phyloP scores from a whole-genome alignment of 2,113 vertebrate species.

The Tringa solitaria region DNA sequence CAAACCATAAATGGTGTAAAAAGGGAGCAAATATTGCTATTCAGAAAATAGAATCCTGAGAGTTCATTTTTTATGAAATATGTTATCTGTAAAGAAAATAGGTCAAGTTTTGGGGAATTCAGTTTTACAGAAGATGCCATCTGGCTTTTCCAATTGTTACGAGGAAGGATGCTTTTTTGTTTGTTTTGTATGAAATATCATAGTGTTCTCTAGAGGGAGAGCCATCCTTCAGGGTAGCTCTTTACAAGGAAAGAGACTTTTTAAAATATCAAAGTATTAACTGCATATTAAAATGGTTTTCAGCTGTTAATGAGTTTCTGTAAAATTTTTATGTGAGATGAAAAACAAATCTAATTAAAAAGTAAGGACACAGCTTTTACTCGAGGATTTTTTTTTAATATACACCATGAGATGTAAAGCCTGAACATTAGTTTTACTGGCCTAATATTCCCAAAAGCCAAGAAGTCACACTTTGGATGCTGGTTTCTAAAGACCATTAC shows the following conservation, averaged over 20 bases:
- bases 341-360: neutral
- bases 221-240: neutral
- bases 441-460: neutral
- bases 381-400: neutral
- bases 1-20: neutral
- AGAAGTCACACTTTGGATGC: neutral
- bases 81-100: slow-evolving; percentile 17
- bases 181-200: neutral
- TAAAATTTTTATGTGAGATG: neutral
- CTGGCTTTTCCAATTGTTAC: slow-evolving; percentile 21
- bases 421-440: neutral
- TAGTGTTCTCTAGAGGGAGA: neutral
- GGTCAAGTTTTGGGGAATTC: neutral
- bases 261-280: slow-evolving; percentile 12
- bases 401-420: neutral
- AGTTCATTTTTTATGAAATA: slow-evolving; percentile 8
- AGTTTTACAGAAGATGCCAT: neutral
- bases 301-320: neutral
- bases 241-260: neutral
- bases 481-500: neutral
- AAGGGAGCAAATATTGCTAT: neutral
- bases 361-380: neutral
- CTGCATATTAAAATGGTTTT: slow-evolving; percentile 4
- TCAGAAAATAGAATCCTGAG: neutral
- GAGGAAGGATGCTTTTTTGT: neutral